A percentile compares a stretch with the other conserved stretches of the same genome.
phyloP scores from a whole-genome alignment of 2,797 vertebrate genomes.

The Neosilurus hyrtlii region DNA sequence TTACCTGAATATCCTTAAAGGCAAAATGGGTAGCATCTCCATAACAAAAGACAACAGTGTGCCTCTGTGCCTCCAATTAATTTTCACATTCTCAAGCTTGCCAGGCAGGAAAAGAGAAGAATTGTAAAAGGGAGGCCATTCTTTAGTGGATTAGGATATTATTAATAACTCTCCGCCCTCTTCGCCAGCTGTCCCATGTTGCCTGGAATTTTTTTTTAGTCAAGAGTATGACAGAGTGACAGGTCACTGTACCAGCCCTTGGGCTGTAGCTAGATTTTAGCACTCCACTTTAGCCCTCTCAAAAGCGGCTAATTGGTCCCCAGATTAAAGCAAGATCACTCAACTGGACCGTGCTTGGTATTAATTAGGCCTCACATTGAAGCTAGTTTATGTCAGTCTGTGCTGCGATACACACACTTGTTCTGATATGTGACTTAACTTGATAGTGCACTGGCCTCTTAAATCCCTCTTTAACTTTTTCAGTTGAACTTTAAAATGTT shows the following conservation, averaged over 20 bases:
- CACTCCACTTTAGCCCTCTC: constrained; percentile 47
- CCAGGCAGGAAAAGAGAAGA: constrained; percentile 1
- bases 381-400: constrained; percentile 29
- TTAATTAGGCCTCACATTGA: constrained; percentile 64
- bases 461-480: constrained; percentile 44
- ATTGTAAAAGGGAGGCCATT: neutral
- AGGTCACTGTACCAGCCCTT: constrained; percentile 51
- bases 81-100: constrained; percentile 24
- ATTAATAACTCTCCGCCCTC: constrained; percentile 37
- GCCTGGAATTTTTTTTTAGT: constrained; percentile 45
- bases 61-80: constrained; percentile 27
- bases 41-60: constrained; percentile 19
- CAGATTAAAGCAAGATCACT: constrained; percentile 63
- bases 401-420: constrained; percentile 1
- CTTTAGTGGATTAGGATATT: constrained; percentile 32
- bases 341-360: constrained; percentile 58
- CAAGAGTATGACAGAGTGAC: constrained; percentile 47
- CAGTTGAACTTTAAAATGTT: constrained; percentile 27
- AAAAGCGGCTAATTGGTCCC: constrained; percentile 72
- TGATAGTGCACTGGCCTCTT: constrained; percentile 22
- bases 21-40: constrained; percentile 18
- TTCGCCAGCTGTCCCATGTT: constrained; percentile 35
- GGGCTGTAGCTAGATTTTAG: constrained; percentile 52
- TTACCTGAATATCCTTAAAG: constrained; percentile 10
- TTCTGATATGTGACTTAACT: constrained; percentile 26